Percentiles rank a stretch among this genome's conserved stretches.
These are phyloP conservation scores for Arrhopalites spinosus DNA, from an alignment of 2,888 invertebrate genomes.

Conservation along the genomic window DNA sequence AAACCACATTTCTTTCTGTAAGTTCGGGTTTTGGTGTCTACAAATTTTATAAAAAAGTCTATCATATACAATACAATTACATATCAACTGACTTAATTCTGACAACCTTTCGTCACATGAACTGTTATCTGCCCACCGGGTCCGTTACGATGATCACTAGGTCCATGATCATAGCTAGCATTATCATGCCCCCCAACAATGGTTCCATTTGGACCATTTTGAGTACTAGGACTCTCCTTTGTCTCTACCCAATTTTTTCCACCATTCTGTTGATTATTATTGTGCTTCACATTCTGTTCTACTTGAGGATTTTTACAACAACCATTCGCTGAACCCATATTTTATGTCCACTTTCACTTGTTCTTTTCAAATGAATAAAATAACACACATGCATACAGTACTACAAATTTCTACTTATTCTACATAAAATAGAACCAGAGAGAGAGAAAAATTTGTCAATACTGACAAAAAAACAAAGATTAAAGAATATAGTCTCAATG, in stretches of 20 bases:
- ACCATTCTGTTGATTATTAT: constrained; percentile 1
- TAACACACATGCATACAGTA: background rate
- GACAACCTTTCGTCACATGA: too few species aligned
- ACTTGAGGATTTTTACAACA: constrained; percentile 39
- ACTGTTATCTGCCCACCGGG: background rate
- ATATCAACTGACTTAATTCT: too few species aligned
- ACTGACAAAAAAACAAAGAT: too few species aligned
- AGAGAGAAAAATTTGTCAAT: too few species aligned
- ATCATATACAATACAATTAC: too few species aligned
- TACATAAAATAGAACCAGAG: too few species aligned
- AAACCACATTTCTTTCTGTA: too few species aligned
- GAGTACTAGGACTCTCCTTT: background rate
- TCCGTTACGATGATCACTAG: background rate
- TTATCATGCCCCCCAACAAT: background rate
- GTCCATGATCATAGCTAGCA: background rate
- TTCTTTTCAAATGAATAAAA: background rate
- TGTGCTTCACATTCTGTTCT: constrained; percentile 19
- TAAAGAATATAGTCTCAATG: too few species aligned
- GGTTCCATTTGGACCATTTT: too few species aligned
- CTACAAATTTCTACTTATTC: too few species aligned
- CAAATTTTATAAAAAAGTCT: too few species aligned
- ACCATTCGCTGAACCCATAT: constrained; percentile 40
- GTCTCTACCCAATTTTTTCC: constrained; percentile 23
- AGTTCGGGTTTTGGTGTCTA: too few species aligned
- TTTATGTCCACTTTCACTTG: constrained; percentile 9